Evolutionary conservation across 2,888 invertebrate species (phyloP).

Genomic region (Anthrax anthrax): DNA sequence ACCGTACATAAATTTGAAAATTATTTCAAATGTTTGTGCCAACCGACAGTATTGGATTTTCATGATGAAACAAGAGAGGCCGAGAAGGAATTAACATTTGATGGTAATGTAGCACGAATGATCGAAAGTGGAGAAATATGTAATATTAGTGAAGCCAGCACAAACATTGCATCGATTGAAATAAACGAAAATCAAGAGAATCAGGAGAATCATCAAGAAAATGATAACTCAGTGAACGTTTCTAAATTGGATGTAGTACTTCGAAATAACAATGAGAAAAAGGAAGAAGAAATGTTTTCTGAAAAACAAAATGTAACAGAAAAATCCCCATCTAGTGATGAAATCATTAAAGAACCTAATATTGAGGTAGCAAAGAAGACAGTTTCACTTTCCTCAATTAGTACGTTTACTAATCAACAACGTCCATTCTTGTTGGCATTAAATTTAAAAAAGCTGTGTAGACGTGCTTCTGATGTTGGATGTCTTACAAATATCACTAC

Average conservation of each 20-base stretch:
- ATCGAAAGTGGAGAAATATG: no score
- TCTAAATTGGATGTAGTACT: neutral
- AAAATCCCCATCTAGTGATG: slow-evolving; percentile 10
- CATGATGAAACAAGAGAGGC: no score
- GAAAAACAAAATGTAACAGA: neutral
- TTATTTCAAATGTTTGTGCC: no score
- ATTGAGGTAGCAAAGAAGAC: neutral
- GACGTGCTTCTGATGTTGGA: slow-evolving; percentile 13
- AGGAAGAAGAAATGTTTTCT: neutral
- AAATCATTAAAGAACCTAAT: neutral
- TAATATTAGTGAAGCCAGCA: no score
- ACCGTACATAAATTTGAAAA: slow-evolving; percentile 11
- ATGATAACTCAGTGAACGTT: neutral
- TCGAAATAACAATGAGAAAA: neutral
- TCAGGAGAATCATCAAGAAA: neutral
- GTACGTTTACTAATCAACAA: no score
- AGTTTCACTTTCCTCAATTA: no score
- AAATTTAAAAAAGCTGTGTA: slow-evolving; percentile 11
- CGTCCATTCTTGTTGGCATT: neutral
- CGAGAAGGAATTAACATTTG: neutral
- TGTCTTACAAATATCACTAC: slow-evolving; percentile 2
- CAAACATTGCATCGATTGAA: no score
- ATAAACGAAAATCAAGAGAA: neutral
- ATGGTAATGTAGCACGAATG: neutral
- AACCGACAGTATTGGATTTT: no score